Conservation (phyloP, 2,797 vertebrate genomes). For the Enteromius argenteus region DNA sequence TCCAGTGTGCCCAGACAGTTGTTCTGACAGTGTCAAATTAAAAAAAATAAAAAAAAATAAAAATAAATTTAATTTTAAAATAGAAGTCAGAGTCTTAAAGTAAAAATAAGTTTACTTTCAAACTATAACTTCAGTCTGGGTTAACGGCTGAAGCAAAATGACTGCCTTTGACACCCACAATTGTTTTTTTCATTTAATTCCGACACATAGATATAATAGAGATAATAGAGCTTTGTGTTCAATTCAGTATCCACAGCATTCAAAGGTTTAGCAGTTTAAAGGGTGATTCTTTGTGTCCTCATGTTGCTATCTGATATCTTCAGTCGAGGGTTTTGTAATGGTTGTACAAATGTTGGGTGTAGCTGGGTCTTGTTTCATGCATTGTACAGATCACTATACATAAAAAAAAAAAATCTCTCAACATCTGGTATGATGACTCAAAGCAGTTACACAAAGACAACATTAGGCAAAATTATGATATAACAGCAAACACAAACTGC, state of each 20-base stretch:
- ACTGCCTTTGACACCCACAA: not conserved
- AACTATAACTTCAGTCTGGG: not conserved
- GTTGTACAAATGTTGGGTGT: constrained; percentile 10
- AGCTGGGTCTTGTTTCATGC: not conserved
- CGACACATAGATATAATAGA: too few relatives aligned
- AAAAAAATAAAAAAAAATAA: too few relatives aligned
- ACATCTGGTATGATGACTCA: not conserved
- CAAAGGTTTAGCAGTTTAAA: not conserved
- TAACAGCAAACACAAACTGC: not conserved
- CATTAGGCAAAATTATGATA: not conserved
- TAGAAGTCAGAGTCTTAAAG: too few relatives aligned
- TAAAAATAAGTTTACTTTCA: too few relatives aligned
- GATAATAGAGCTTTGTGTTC: not conserved
- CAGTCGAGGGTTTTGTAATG: not conserved
- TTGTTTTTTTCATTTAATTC: not conserved
- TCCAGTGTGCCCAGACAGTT: not conserved
- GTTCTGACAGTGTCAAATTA: not conserved
- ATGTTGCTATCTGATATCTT: not conserved
- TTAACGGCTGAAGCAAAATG: not conserved
- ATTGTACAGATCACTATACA: not conserved
- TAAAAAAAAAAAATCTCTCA: not conserved
- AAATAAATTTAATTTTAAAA: too few relatives aligned
- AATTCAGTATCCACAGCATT: not conserved
- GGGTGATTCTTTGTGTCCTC: not conserved
- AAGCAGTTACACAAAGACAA: not conserved